Percentiles rank a stretch among this genome's conserved stretches.
Evolutionary conservation across 2,113 vertebrate species (phyloP).

Genomic region (Sporophila hypoxantha): DNA sequence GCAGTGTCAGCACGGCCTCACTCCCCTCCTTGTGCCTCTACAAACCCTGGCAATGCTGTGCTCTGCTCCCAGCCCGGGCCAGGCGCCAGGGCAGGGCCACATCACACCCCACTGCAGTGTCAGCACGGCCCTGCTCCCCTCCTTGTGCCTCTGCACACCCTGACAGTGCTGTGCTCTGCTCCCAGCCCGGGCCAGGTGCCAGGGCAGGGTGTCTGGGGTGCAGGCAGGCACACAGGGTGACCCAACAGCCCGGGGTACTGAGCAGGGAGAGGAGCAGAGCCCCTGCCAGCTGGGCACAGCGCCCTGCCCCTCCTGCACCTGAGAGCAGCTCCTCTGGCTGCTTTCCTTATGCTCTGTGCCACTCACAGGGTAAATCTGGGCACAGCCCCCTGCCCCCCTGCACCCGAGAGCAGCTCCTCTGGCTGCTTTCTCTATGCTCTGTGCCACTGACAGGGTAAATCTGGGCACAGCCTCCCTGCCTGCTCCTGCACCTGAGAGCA

Average conservation of each 20-base stretch:
- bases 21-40: rapidly evolving
- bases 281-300: rapidly evolving
- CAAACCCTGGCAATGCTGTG: rapidly evolving
- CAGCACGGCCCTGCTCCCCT: rapidly evolving
- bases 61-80: neutral
- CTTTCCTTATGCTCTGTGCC: too few relatives aligned
- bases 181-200: rapidly evolving
- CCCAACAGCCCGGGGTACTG: rapidly evolving
- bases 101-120: rapidly evolving
- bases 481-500: neutral
- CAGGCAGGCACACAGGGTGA: neutral
- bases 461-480: rapidly evolving
- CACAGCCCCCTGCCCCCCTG: rapidly evolving
- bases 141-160: rapidly evolving
- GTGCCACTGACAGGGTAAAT: neutral
- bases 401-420: rapidly evolving
- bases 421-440: neutral
- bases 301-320: neutral
- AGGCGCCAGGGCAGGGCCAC: neutral
- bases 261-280: neutral
- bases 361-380: neutral
- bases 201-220: neutral
- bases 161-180: rapidly evolving
- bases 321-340: too few relatives aligned
- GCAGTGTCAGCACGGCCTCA: rapidly evolving